phyloP scores from a whole-genome alignment of 2,888 invertebrate genomes.

The Myopa tessellatipennis region DNA sequence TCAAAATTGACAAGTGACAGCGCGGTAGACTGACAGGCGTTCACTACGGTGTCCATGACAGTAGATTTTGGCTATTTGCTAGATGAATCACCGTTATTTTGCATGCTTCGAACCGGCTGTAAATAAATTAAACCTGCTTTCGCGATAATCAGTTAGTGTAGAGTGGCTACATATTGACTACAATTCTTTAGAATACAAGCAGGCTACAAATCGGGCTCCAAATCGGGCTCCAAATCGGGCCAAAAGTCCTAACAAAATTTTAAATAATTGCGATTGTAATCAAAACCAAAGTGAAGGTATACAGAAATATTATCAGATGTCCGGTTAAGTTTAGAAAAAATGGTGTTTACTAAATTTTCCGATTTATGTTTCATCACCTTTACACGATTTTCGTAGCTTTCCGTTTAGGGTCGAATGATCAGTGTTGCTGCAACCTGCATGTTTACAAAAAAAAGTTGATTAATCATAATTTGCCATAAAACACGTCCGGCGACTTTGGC shows the following conservation, averaged over 20 bases:
- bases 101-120: constrained; percentile 16
- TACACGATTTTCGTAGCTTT: no score
- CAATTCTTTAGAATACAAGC: no score
- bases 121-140: background rate
- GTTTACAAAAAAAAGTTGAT: constrained; percentile 7
- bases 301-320: no score
- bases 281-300: no score
- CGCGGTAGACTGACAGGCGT: background rate
- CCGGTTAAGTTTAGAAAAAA: no score
- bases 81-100: constrained; percentile 22
- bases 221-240: no score
- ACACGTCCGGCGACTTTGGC: constrained; percentile 4
- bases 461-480: constrained; percentile 35
- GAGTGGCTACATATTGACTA: no score
- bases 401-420: background rate
- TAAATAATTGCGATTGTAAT: no score
- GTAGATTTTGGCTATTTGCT: constrained; percentile 7
- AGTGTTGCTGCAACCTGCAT: background rate
- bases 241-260: no score
- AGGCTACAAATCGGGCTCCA: no score
- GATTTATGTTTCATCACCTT: no score
- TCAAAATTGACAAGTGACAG: constrained; percentile 30
- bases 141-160: background rate
- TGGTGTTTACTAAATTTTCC: no score
- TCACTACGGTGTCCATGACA: background rate